Base-by-base conservation (phyloP, 2,113 vertebrate genomes). In the Stercorarius parasiticus region DNA sequence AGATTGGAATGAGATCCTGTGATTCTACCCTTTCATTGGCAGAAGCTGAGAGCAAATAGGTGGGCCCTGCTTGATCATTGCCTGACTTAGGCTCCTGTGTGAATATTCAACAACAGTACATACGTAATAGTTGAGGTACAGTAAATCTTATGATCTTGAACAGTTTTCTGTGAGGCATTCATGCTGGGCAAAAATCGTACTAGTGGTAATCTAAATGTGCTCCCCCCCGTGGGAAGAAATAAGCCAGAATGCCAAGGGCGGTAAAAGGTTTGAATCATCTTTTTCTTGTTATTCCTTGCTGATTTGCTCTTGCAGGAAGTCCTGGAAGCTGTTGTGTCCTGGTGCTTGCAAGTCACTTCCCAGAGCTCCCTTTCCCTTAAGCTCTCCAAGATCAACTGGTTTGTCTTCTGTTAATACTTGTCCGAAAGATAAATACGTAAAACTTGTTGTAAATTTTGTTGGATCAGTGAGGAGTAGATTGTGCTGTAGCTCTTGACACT, bases 51-150 rank as follows among this genome's bases (percentile, higher is more conserved):
- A 20, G 11, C 36, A 25, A 65, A 23, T 10, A 15, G 45, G 20
- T 30, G 26, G 16, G 13, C 12, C 7, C 53, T 30, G 27, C 10
- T 1, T 22, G 43, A 3, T 15, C 3, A 1, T 30, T 30, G 61
- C 34, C 66, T 30, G 53, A 3, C 9, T 26, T 38, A 8, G 25
- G 8, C 10, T 67, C 27, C 38, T 55, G 36, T n/a, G 20, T 55
- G 66, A n/a, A 9, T 45, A 26, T 25, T 73, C 32, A 15, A 7
- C 15, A 26, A 3, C 16, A 18, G 16, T 10, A 40, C 4, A 0
- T 32, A 2, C 0, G 3, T 13, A 36, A 13, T 15, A 58, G 47
- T 1, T 42, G 30, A n/a, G 20, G 18, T n/a, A 13, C 6, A 16
- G 22, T 25, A 22, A 74, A 27, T 40, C 13, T n/a, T 27, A 17